These are phyloP conservation scores for Bombus cullumanus DNA, from an alignment of 1,140 invertebrate species.

Conservation along the genomic window DNA sequence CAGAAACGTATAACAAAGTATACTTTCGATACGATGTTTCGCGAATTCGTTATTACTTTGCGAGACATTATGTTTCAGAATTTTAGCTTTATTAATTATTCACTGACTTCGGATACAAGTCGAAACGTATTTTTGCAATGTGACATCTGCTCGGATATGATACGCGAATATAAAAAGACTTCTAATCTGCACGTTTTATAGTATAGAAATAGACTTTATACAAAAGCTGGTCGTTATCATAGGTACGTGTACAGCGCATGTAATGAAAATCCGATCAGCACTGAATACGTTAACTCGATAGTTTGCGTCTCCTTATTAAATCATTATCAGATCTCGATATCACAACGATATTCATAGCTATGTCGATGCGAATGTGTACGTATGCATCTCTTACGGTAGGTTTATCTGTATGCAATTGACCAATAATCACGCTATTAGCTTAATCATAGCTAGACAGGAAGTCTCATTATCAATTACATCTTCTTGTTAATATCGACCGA, in stretches of 20 bases:
- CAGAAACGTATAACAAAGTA: too few relatives aligned
- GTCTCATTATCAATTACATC: neutral
- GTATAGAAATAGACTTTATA: neutral
- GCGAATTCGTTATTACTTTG: too few relatives aligned
- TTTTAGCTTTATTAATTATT: too few relatives aligned
- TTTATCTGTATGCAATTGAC: neutral
- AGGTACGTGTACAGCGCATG: too few relatives aligned
- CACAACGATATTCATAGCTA: neutral
- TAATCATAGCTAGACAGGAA: neutral
- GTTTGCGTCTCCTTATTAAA: neutral
- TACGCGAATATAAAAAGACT: neutral
- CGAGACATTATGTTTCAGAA: too few relatives aligned
- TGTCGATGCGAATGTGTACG: neutral
- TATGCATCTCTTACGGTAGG: neutral
- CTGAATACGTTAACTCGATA: neutral
- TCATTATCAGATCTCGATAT: neutral
- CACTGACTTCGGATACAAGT: too few relatives aligned
- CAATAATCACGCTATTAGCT: neutral
- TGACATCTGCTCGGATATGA: neutral
- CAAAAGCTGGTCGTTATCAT: too few relatives aligned
- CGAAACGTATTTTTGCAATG: neutral
- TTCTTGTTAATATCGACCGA: neutral
- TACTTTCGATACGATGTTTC: too few relatives aligned
- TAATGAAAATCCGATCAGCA: neutral
- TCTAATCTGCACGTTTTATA: neutral